Evolutionary conservation across 1,140 invertebrate species (phyloP), one percentile per base, ranked within the genome.

Genomic region (Camponotus vicinus): DNA sequence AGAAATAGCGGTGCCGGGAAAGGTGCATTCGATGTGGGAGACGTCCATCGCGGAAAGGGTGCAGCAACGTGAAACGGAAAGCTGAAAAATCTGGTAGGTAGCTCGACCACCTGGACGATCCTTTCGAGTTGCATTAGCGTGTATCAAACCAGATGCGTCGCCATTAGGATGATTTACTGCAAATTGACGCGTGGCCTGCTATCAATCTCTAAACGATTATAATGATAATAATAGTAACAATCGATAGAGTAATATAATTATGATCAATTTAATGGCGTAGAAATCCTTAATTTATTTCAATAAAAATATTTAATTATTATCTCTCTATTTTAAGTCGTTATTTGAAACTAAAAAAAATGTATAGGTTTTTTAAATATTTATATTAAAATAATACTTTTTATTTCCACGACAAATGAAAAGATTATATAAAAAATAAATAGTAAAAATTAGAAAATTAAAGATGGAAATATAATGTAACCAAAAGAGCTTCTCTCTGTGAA

Each of bases 81-180:
- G 27, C 73, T 61, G 69, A 69, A 90, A 90, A 90, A 90, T 90
- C 89, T 84, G 86, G 15, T 52, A 37, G 80, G 37, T 61, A 42
- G 37, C 49, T 45, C 34, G 77, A 34, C 63, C 89, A 90, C 89
- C 89, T 90, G 88, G 89, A 89, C 69, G 88, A 89, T 90, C 80
- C 76, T 89, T 85, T 64, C 76, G 71, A 45, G 37, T 59, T 84
- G 67, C 85, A 71, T 87, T 86, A 89, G 49, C 85, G 78, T 55
- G 79, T 59, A 73, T 71, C 32, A 75, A 85, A 86, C 49, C 89
- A 90, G 89, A 90, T 90, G 89, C 42, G 67, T 49, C 7, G 52
- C 63, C 34, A 57, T 69, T 82, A 37, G 11, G 27, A 59, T 34
- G 40, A 42, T 34, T 79, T 21, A 18, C 15, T 45, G 34, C 55